Evolutionary conservation across 2,888 invertebrate genomes (phyloP), one percentile per base, ranked within the genome.

Genomic region (Zygogramma bicolorata): DNA sequence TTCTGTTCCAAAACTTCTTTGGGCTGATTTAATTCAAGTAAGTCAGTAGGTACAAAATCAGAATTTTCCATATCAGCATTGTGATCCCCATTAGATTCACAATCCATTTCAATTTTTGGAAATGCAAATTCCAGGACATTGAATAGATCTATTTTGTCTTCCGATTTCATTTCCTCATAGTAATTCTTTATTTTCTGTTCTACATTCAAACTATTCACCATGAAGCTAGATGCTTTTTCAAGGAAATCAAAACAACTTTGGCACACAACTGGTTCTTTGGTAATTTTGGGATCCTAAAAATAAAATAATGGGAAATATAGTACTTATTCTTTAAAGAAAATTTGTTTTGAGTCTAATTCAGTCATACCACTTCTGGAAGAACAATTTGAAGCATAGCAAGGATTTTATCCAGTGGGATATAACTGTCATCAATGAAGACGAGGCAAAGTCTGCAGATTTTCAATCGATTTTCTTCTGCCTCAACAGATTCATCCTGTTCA

Each of bases 121-220:
- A 77, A 77, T 13, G 77, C 77, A 68, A 74, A 77, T 63, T 77
- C 77, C 60, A 77, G 60, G 31, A 77, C 77, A 57, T 72, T 75
- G 38, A 74, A 75, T 18, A 77, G 60, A 58, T 77, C 75, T 15
- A 77, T 74, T 70, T 74, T 60, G 13, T 74, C 73, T 27, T 74
- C 70, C 13, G 71, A 62, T 34, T 75, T 74, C 13, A 63, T 58
- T 31, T 68, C 59, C 13, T 74, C 73, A 42, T 73, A 73, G 57
- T 77, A 77, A 66, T 73, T 77, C 69, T 77, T 77, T 27, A 77
- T 77, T 71, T 77, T 75, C 27, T 77, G 67, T 65, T 77, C 77
- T 13, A 77, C 75, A 67, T 75, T 75, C 46, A 77, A 68, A 62
- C 70, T 75, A 31, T 72, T 74, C 65, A 75, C 69, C 71, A 77